phyloP scores from a whole-genome alignment of 2,888 invertebrate species.

The Frankliniella fusca region DNA sequence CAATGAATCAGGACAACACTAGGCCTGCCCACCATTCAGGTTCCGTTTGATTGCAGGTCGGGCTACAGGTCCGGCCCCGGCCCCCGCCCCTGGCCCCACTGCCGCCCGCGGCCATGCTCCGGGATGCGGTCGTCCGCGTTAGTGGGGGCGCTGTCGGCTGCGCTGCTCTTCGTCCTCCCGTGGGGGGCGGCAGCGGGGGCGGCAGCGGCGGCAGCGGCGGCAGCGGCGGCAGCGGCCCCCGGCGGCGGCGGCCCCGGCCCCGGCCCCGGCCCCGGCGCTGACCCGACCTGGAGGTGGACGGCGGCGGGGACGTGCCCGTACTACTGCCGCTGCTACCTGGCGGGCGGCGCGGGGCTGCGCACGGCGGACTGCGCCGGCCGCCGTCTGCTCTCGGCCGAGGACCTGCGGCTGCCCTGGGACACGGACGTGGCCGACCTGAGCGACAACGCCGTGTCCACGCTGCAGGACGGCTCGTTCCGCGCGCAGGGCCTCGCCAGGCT shows the following conservation, averaged over 20 bases:
- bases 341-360: not conserved
- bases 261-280: not conserved
- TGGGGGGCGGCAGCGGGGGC: not conserved
- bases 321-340: not conserved
- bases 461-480: not conserved
- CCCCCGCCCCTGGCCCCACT: too few relatives aligned
- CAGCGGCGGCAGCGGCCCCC: not conserved
- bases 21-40: too few relatives aligned
- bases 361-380: not conserved
- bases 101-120: not conserved
- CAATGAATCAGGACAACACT: too few relatives aligned
- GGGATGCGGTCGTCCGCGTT: not conserved
- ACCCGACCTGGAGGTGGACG: not conserved
- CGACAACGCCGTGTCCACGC: not conserved
- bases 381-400: not conserved
- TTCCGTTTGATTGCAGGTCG: too few relatives aligned
- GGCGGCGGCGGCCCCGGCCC: not conserved
- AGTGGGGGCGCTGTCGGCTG: not conserved
- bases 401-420: not conserved
- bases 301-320: not conserved
- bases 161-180: not conserved
- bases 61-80: too few relatives aligned
- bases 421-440: not conserved
- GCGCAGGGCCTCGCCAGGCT: not conserved
- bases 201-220: not conserved